These are phyloP conservation scores for Hippolais icterina DNA, from an alignment of 2,113 vertebrate genomes.

Conservation along the genomic window DNA sequence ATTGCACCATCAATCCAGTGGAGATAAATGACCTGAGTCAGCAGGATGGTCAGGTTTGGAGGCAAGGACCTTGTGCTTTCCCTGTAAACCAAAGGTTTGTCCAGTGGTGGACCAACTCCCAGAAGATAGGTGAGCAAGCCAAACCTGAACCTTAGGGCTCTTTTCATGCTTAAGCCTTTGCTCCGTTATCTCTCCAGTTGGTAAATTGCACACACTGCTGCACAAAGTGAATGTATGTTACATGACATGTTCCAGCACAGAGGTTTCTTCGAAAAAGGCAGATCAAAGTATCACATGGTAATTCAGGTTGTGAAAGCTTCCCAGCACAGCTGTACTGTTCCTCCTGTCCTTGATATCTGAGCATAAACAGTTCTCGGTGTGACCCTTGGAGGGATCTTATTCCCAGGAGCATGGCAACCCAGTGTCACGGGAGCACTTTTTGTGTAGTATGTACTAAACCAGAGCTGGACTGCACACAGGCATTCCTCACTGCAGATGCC, in stretches of 20 bases:
- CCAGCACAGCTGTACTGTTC: background rate
- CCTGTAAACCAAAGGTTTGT: background rate
- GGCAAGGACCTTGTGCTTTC: background rate
- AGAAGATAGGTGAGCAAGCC: background rate
- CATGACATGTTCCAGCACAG: rapidly evolving
- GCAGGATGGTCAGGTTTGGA: background rate
- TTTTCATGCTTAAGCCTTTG: background rate
- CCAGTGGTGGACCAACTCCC: background rate
- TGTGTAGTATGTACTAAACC: background rate
- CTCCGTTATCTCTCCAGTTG: rapidly evolving
- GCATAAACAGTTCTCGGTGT: background rate
- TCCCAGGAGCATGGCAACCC: background rate
- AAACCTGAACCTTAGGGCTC: background rate
- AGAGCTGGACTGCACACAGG: background rate
- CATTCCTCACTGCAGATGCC: background rate
- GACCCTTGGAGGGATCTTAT: background rate
- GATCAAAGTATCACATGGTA: background rate
- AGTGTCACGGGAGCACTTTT: background rate
- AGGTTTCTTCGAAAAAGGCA: background rate
- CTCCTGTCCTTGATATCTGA: background rate
- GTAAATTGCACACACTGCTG: rapidly evolving
- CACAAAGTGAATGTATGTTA: background rate
- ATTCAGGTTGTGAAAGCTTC: background rate
- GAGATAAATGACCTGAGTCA: background rate
- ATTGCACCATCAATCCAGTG: background rate